Base-by-base conservation (phyloP, 2,888 invertebrate genomes). In the Eledone cirrhosa region DNA sequence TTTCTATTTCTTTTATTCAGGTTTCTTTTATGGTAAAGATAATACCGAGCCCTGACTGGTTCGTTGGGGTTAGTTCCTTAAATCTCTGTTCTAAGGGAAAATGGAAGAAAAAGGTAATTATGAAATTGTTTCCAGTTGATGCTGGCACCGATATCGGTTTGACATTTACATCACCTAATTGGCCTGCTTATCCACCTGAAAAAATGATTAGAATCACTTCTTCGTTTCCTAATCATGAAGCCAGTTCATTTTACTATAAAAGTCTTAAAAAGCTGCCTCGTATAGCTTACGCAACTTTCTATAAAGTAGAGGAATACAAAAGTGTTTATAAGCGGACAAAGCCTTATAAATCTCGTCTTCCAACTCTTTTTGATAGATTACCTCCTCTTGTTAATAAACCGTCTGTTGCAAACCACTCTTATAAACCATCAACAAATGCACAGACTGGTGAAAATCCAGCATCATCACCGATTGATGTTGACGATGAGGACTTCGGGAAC, bases 131-230 rank as follows among this genome's bases (percentile, higher is more conserved):
- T 91, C 97, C 97, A 0, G 91, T 96, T 86, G 97, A 97, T 91
- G 97, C 96, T 22, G 97, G 97, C 78, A 97, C 96, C 69, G 97
- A 97, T 92, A 96, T 96, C 91, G 97, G 97, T 5, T 95, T 97
- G 92, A 97, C 97, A 78, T 98, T 97, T 92, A 97, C 97, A 27
- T 95, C 97, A n/a, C 97, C 97, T 77, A 96, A 97, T 92, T 97
- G 97, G 97, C 95, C 96, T 78, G 96, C 96, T 29, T 94, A 95
- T 77, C 97, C 97, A 2, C 95, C 95, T 90, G 95, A 96, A 84
- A 94, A 95, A 84, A 95, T 97, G 84, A 95, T 95, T 92, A 93
- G 95, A 87, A 96, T 98, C 91, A 97, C 97, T 48, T 94, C 96
- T 75, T 94, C 94, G 84, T 95, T 95, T 91, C 97, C 97, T 16